Base-by-base conservation (phyloP, 1,140 invertebrate species). In the Colletes latitarsis region DNA sequence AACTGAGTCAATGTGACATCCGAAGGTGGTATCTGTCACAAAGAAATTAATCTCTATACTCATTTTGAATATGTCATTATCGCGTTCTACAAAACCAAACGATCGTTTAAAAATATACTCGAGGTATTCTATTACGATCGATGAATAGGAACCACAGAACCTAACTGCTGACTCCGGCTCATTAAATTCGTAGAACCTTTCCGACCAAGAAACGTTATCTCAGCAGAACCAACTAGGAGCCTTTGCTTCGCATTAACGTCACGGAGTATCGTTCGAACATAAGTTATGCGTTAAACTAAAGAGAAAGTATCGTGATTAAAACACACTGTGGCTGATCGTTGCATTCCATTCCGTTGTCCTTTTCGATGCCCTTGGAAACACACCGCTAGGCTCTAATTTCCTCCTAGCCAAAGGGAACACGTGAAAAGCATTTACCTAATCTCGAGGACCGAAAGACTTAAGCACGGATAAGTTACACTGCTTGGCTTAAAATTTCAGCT, bases 301-400 rank as follows among this genome's bases (percentile, higher is more conserved):
- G 82, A 74, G 76, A 84, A 84, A 84, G 78, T 58, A 21, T 60
- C 49, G 57, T 46, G 52, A 15, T n/a, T 43, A 58, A 62, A 85
- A 68, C 19, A 39, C 30, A 57, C 30, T 41, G 46, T 17, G 69
- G 60, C 57, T 21, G 41, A 52, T 21, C 30, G 30, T 62, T 80
- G 53, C 74, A 86, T 86, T 85, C 83, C 74, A 58, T 68, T 71
- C 70, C 49, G 64, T 52, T 60, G 74, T 63, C 68, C 77, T 71
- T 30, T 30, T 78, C 83, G 19, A 58, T 30, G 6, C 60, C 21
- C 19, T 71, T 69, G 39, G 41, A 60, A 17, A 19, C 4, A 15
- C 21, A 12, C 17, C 19, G 71, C 30, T 58, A 53, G 53, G 4
- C 14, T 53, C 52, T 53, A 12, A 53, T 30, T 30, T 30, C 30